phyloP scores from a whole-genome alignment of 2,797 vertebrate genomes.

The Darevskia mixta region DNA sequence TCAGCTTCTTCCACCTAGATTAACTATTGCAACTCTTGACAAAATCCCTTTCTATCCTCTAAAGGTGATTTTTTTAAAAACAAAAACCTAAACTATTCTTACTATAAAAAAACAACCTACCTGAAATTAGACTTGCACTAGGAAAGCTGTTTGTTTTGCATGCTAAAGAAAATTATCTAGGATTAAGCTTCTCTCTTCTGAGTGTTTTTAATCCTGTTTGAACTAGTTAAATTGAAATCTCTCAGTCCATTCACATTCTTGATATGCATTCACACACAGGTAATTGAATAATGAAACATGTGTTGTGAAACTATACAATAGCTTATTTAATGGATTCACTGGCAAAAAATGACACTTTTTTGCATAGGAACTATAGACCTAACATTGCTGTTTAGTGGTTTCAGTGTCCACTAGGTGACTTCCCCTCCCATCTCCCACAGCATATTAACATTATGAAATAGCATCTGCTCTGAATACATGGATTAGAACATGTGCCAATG shows the following conservation, averaged over 20 bases:
- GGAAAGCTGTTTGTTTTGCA: conserved; percentile 28
- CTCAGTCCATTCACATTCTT: conserved; percentile 1
- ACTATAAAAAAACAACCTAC: conserved; percentile 14
- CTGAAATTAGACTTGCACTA: conserved; percentile 10
- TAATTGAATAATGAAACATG: conserved; percentile 7
- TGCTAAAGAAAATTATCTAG: conserved; percentile 15
- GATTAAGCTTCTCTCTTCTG: conserved; percentile 13
- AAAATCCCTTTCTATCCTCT: not conserved
- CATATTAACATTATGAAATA: too few species aligned
- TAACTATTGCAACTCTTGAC: not conserved
- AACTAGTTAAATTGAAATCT: conserved; percentile 32
- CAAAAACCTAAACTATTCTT: not conserved
- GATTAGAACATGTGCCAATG: too few species aligned
- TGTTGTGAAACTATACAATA: conserved; percentile 2
- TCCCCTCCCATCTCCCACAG: too few species aligned
- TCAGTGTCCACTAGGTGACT: too few species aligned
- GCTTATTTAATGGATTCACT: conserved; percentile 8
- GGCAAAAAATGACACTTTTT: not conserved
- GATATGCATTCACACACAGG: conserved; percentile 20
- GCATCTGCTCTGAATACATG: too few species aligned
- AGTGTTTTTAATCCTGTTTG: conserved; percentile 20
- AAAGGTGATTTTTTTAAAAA: not conserved
- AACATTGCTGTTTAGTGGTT: too few species aligned
- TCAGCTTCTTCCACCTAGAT: not conserved
- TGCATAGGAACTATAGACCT: not conserved